Evolutionary conservation across 2,797 vertebrate species (phyloP), one percentile per base, ranked within the genome.

Genomic region (Tragelaphus oryx): DNA sequence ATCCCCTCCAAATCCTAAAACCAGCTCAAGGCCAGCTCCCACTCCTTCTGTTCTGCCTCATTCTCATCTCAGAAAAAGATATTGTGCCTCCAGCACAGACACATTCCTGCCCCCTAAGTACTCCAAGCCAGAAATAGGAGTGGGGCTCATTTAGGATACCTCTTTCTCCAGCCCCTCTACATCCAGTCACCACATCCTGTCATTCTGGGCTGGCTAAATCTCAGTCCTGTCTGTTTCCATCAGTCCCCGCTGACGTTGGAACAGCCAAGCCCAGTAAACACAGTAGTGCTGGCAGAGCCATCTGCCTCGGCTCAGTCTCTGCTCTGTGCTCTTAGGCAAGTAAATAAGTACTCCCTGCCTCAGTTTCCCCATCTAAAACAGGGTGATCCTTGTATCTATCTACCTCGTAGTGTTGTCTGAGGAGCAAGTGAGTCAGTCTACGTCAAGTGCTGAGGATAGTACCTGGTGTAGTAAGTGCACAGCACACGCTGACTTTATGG

Each of bases 331-430:
- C 17, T 84, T 26, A 41, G 81, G 52, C 59, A 33, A 81, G 59
- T 28, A 44, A 62, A 33, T 44, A 82, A 30, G 28, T 9, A 10
- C 10, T 20, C 33, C 7, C 83, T 55, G 28, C 79, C 90, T 97
- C 54, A 14, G 88, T 89, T 62, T 92, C 41, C 84, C 60, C 83
- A 44, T 6, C 55, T 54, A 55, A 94, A 75, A 79, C 24, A 20
- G 80, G 75, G 26, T 30, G 33, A 28, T 24, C 33, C 41, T 48
- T 20, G 26, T 55, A 20, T 41, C 65, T 60, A 6, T 46, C 65
- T 60, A 16, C 26, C 57, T 65, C 30, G 2, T 3, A 3, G 81
- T 74, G 81, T 9, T 26, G 52, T 44, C 71, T 8, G 80, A 89
- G 80, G 33, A 95, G 44, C 44, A 12, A 78, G 28, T 22, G 24